Evolutionary conservation across 2,113 vertebrate species (phyloP).

Genomic region (Macquaria ambigua): DNA sequence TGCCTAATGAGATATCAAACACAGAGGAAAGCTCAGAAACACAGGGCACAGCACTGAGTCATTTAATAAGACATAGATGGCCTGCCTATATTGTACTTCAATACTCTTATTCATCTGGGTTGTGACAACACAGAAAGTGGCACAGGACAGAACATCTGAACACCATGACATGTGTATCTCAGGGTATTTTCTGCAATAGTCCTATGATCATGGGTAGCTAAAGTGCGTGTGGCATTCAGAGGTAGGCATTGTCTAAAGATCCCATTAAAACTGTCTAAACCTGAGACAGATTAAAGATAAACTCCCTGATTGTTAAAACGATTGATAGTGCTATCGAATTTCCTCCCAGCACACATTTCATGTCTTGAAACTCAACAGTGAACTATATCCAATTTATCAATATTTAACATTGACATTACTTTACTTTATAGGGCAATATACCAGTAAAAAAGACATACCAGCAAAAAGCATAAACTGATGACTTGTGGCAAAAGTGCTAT

Average conservation of each 20-base stretch:
- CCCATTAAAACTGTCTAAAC: slow-evolving; percentile 18
- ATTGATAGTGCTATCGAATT: slow-evolving; percentile 14
- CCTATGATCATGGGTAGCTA: slow-evolving; percentile 8
- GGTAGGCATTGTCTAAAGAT: background rate
- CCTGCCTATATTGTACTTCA: slow-evolving; percentile 42
- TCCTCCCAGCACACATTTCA: background rate
- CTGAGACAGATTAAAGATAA: slow-evolving; percentile 14
- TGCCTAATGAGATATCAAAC: slow-evolving; percentile 75
- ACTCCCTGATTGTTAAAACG: slow-evolving; percentile 13
- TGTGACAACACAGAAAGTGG: slow-evolving; percentile 4
- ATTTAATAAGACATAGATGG: slow-evolving; percentile 71
- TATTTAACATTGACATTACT: slow-evolving; percentile 7
- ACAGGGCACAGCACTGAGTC: slow-evolving; percentile 40
- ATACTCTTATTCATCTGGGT: slow-evolving; percentile 11
- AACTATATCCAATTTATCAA: background rate
- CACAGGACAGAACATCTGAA: slow-evolving; percentile 19
- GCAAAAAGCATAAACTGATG: background rate
- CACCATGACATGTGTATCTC: background rate
- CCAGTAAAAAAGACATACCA: background rate
- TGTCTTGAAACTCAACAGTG: slow-evolving; percentile 9
- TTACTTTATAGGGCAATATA: slow-evolving; percentile 1
- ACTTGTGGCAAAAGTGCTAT: background rate
- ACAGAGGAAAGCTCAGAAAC: slow-evolving; percentile 60
- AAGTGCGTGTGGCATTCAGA: slow-evolving; percentile 20
- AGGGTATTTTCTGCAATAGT: background rate